Evolutionary conservation across 2,113 vertebrate genomes (phyloP).

Genomic region (Castor canadensis): DNA sequence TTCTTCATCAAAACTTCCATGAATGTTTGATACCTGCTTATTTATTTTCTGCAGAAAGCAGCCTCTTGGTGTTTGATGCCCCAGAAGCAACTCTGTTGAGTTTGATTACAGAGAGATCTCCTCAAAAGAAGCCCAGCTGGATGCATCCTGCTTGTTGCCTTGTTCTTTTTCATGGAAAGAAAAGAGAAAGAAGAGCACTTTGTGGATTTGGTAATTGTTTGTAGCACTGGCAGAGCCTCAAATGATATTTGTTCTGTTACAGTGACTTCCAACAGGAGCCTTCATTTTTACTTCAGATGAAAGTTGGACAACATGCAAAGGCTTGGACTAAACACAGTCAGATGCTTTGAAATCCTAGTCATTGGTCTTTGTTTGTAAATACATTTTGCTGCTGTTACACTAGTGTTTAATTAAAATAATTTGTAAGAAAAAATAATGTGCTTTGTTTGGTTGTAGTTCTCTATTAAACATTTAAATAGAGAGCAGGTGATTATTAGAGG

Average conservation of each 20-base stretch:
- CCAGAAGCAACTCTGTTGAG: constrained; percentile 53
- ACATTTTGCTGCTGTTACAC: not conserved
- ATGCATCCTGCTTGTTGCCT: constrained; percentile 41
- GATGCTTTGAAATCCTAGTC: not conserved
- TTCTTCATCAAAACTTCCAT: constrained; percentile 54
- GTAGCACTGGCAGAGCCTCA: constrained; percentile 41
- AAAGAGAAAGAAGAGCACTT: constrained; percentile 19
- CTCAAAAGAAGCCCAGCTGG: constrained; percentile 53
- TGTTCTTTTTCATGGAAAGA: constrained; percentile 41
- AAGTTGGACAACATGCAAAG: constrained; percentile 13
- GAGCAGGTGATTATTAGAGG: not conserved
- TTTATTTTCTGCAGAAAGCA: constrained; percentile 64
- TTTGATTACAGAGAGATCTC: constrained; percentile 59
- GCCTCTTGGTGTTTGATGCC: constrained; percentile 63
- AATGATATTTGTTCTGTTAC: constrained; percentile 44
- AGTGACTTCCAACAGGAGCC: constrained; percentile 20
- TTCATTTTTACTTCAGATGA: not conserved
- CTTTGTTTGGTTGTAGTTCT: too few relatives aligned
- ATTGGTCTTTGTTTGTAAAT: not conserved
- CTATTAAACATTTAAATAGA: not conserved
- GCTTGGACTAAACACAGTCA: not conserved
- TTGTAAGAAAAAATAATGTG: too few relatives aligned
- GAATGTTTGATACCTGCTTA: constrained; percentile 74
- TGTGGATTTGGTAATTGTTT: constrained; percentile 51
- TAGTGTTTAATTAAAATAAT: constrained; percentile 31